phyloP scores from a whole-genome alignment of 2,888 invertebrate species.

The Aleiodes testaceus region DNA sequence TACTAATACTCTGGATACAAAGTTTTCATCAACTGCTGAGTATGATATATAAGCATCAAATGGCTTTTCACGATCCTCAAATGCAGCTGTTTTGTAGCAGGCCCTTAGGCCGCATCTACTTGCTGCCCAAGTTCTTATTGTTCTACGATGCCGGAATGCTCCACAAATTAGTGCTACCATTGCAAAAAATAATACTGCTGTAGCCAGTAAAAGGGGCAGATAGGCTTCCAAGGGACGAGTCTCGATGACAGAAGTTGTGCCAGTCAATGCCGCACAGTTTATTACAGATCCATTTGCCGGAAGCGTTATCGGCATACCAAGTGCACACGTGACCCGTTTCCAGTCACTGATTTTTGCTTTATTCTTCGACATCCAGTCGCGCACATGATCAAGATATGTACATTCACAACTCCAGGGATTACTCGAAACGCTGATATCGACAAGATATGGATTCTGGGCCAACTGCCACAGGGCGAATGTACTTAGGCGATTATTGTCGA shows the following conservation, averaged over 20 bases:
- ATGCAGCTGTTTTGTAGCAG: conserved; percentile 90
- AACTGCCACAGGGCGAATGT: conserved; percentile 92
- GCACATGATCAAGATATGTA: conserved; percentile 85
- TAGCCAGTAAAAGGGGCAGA: conserved; percentile 84
- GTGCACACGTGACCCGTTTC: conserved; percentile 82
- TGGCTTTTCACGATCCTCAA: conserved; percentile 83
- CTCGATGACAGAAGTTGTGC: conserved; percentile 83
- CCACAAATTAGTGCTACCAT: conserved; percentile 85
- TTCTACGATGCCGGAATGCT: conserved; percentile 86
- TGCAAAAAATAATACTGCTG: conserved; percentile 84
- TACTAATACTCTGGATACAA: conserved; percentile 91
- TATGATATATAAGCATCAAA: conserved; percentile 98
- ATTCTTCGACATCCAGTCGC: conserved; percentile 86
- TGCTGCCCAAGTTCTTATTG: conserved; percentile 89
- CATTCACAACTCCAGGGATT: conserved; percentile 96
- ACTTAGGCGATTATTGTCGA: conserved; percentile 88
- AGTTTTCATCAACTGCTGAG: conserved; percentile 93
- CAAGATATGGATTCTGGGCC: conserved; percentile 86
- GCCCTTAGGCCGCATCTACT: conserved; percentile 89
- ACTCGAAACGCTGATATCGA: conserved; percentile 87
- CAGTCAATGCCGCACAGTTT: conserved; percentile 83
- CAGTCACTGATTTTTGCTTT: conserved; percentile 88
- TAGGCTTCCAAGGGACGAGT: conserved; percentile 88
- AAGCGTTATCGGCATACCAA: conserved; percentile 82
- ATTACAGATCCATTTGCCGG: conserved; percentile 85